Conservation (phyloP, 2,113 vertebrate species). For the Carlito syrichta region DNA sequence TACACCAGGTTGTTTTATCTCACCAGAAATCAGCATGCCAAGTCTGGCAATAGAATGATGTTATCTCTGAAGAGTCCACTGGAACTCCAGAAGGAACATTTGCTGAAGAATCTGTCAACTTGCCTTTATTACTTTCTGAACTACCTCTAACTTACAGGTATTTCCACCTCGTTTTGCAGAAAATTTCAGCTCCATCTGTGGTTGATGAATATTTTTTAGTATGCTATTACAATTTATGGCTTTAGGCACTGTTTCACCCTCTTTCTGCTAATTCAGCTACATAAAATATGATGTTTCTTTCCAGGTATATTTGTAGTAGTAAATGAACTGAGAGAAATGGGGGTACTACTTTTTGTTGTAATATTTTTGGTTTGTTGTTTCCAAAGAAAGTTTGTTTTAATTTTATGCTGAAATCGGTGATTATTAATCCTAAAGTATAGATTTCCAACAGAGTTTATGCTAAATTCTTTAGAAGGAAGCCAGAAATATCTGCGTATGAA, state of each 20-base stretch:
- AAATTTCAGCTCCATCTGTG: conserved; percentile 59
- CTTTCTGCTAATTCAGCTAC: background rate
- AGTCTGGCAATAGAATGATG: background rate
- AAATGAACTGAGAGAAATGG: background rate
- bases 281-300: conserved; percentile 5
- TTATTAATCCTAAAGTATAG: background rate
- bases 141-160: conserved; percentile 38
- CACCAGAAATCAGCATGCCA: background rate
- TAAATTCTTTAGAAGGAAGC: background rate
- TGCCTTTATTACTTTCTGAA: conserved; percentile 49
- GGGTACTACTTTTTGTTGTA: background rate
- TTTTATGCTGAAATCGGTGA: background rate
- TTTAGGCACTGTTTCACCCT: background rate
- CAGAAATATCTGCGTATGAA: background rate
- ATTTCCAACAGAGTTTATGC: background rate
- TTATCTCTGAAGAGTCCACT: conserved; percentile 1
- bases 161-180: conserved; percentile 32
- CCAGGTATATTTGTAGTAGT: background rate
- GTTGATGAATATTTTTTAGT: conserved; percentile 61
- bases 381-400: background rate
- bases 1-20: background rate
- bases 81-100: conserved; percentile 41
- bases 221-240: conserved; percentile 48
- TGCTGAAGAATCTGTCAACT: conserved; percentile 55
- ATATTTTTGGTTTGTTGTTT: conserved; percentile 1